phyloP scores from a whole-genome alignment of 2,888 invertebrate species.

The Drosophila phalerata region DNA sequence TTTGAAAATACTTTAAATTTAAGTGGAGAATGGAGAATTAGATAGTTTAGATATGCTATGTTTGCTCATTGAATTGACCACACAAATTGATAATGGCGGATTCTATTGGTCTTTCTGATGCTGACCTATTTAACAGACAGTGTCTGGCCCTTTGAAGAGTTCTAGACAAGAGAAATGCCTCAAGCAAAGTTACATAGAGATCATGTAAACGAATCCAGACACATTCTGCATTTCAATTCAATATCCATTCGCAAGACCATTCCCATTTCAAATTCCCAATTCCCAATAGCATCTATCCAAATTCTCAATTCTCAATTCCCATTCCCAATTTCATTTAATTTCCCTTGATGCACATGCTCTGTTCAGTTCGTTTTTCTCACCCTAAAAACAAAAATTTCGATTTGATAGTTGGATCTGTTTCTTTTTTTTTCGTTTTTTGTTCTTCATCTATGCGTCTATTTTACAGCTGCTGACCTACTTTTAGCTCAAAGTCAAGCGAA shows the following conservation, averaged over 20 bases:
- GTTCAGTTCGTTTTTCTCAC: slow-evolving; percentile 15
- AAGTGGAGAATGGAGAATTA: neutral
- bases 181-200: slow-evolving; percentile 36
- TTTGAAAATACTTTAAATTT: neutral
- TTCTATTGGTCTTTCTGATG: slow-evolving; percentile 18
- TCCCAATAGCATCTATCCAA: slow-evolving; percentile 7
- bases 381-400: slow-evolving; percentile 26
- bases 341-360: slow-evolving; percentile 44
- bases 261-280: slow-evolving; percentile 9
- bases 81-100: neutral
- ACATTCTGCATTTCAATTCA: slow-evolving; percentile 32
- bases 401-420: slow-evolving; percentile 35
- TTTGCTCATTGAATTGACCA: slow-evolving; percentile 34
- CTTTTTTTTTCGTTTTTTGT: slow-evolving; percentile 14
- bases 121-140: slow-evolving; percentile 70
- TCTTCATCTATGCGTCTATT: slow-evolving; percentile 58
- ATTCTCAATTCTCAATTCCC: slow-evolving; percentile 9
- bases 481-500: slow-evolving; percentile 73
- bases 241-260: slow-evolving; percentile 26
- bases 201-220: slow-evolving; percentile 43
- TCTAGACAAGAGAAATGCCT: slow-evolving; percentile 34
- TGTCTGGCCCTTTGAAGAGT: slow-evolving; percentile 57
- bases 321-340: slow-evolving; percentile 25
- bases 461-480: slow-evolving; percentile 78
- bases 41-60: slow-evolving; percentile 3